Percentiles rank a stretch among this genome's conserved stretches.
Evolutionary conservation across 1,140 invertebrate species (phyloP).

Genomic region (Bombus pascuorum): DNA sequence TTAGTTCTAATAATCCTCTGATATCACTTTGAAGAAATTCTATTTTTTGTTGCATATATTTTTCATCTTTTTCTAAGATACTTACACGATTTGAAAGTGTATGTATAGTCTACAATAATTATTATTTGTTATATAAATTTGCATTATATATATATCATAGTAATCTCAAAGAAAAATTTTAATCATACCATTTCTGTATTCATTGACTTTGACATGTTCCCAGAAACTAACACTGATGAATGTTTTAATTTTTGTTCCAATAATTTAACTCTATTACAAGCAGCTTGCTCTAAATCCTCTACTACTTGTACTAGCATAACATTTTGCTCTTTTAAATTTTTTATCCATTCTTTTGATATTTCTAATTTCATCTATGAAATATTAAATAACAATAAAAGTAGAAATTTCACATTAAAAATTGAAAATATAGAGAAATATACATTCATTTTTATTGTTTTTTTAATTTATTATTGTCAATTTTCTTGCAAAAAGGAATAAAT

Average conservation of each 20-base stretch:
- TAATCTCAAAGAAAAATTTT: neutral
- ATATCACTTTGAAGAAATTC: conserved; percentile 77
- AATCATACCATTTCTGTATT: conserved; percentile 72
- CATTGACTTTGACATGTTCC: conserved; percentile 70
- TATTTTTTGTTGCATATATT: conserved; percentile 70
- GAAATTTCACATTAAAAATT: neutral
- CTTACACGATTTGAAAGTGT: conserved; percentile 71
- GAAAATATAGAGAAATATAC: neutral
- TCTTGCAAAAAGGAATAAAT: too few species aligned
- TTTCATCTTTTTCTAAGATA: conserved; percentile 69
- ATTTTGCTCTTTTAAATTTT: conserved; percentile 84
- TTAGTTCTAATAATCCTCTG: conserved; percentile 75
- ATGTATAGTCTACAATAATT: conserved; percentile 68
- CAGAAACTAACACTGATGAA: conserved; percentile 72
- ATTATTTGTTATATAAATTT: conserved; percentile 19
- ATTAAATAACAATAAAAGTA: neutral
- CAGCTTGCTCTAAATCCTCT: conserved; percentile 83
- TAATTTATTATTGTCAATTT: too few species aligned
- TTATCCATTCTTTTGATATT: conserved; percentile 83
- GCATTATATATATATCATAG: neutral
- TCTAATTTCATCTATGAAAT: conserved; percentile 81
- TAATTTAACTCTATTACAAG: conserved; percentile 81
- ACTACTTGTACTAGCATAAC: conserved; percentile 83
- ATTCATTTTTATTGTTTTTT: neutral
- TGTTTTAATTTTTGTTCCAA: conserved; percentile 82